These are phyloP conservation scores for Danio aesculapii DNA, from an alignment of 2,797 vertebrate species.

Conservation along the genomic window DNA sequence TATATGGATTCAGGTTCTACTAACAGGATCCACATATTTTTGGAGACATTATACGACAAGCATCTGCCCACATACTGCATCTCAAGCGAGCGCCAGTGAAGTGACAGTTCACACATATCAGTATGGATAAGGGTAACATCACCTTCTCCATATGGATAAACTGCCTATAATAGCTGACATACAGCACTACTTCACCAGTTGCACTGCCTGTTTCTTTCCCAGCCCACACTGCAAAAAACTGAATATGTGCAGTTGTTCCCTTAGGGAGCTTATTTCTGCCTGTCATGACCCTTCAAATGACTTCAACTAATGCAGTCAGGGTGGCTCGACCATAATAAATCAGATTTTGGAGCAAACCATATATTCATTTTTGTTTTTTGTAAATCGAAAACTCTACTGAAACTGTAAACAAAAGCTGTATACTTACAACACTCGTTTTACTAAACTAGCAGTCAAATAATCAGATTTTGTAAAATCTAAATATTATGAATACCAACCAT, in stretches of 20 bases:
- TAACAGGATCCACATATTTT: constrained; percentile 13
- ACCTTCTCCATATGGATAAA: constrained; percentile 40
- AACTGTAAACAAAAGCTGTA: neutral
- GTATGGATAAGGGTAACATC: constrained; percentile 5
- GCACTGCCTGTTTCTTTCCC: constrained; percentile 4
- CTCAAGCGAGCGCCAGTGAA: neutral
- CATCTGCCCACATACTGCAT: neutral
- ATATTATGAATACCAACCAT: too few relatives aligned
- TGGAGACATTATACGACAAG: neutral
- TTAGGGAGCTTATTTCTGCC: neutral
- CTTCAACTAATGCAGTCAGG: neutral
- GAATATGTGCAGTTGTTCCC: neutral
- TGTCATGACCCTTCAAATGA: constrained; percentile 21
- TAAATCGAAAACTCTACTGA: neutral
- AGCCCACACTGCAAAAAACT: constrained; percentile 19
- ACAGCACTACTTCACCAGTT: constrained; percentile 15
- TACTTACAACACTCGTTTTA: neutral
- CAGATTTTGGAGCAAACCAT: neutral
- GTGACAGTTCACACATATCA: constrained; percentile 32
- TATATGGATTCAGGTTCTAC: neutral
- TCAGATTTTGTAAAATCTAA: too few relatives aligned
- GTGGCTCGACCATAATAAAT: neutral
- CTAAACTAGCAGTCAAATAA: neutral
- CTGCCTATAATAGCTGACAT: constrained; percentile 28
- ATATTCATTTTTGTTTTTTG: neutral